phyloP scores from a whole-genome alignment of 2,888 invertebrate species.

The Drymonia ruficornis region DNA sequence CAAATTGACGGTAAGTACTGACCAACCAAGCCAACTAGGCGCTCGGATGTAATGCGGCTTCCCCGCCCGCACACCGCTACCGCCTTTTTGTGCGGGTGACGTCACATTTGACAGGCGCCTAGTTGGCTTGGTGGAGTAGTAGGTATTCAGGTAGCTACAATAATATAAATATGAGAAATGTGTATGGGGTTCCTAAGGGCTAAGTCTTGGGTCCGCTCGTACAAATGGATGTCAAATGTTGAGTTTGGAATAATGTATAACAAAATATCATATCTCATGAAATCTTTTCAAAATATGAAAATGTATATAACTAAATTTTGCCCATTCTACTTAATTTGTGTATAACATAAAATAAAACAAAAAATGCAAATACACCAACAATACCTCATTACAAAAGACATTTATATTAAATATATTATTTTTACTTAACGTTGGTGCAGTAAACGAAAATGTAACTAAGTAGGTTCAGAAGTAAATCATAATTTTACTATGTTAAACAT shows the following conservation, averaged over 20 bases:
- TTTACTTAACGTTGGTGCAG: not conserved
- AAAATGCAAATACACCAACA: conserved; percentile 9
- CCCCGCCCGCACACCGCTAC: too few species aligned
- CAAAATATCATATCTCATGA: too few species aligned
- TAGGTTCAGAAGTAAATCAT: not conserved
- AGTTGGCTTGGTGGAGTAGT: too few species aligned
- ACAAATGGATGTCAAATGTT: not conserved
- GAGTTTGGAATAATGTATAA: too few species aligned
- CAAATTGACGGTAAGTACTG: conserved; percentile 15
- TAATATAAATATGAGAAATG: not conserved
- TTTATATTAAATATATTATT: not conserved
- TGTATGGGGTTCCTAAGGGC: not conserved
- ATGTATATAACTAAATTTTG: not conserved
- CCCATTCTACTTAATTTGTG: conserved; percentile 10
- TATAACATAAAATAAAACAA: conserved; percentile 4
- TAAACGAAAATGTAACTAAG: conserved; percentile 12
- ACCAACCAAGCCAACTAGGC: too few species aligned
- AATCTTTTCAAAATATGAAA: too few species aligned
- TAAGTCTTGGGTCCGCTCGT: not conserved
- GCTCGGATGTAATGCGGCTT: too few species aligned
- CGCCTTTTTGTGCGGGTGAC: too few species aligned
- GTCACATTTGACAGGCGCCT: too few species aligned
- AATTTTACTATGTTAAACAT: too few species aligned
- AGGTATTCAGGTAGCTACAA: not conserved
- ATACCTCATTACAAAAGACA: not conserved